Evolutionary conservation across 2,888 invertebrate genomes (phyloP).

Genomic region (Caenorhabditis sinica): DNA sequence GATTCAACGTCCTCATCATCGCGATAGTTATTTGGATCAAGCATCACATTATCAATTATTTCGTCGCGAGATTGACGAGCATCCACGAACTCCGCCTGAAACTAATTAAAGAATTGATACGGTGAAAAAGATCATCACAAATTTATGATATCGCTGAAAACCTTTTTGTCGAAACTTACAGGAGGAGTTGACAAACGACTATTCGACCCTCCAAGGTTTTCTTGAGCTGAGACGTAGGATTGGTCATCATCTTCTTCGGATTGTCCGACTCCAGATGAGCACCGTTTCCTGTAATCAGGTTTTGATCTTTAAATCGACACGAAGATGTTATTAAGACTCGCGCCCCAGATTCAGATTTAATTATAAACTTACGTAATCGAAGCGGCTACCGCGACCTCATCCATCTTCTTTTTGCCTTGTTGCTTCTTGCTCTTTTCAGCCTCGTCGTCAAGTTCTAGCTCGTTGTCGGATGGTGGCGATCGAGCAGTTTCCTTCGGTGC

Average conservation of each 20-base stretch:
- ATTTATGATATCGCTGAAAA: too few species aligned
- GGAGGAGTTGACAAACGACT: conserved; percentile 60
- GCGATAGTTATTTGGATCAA: conserved; percentile 68
- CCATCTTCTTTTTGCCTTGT: conserved; percentile 42
- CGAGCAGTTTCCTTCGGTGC: background rate
- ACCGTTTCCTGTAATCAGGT: conserved; percentile 49
- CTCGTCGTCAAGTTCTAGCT: conserved; percentile 2
- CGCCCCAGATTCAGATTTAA: background rate
- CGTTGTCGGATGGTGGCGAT: conserved; percentile 20
- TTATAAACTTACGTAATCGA: conserved; percentile 52
- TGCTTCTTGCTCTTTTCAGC: conserved; percentile 17
- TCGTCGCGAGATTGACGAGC: conserved; percentile 47
- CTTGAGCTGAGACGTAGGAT: conserved; percentile 70
- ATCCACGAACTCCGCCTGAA: conserved; percentile 58
- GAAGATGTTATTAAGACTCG: too few species aligned
- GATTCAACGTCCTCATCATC: conserved; percentile 58
- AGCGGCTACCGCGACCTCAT: conserved; percentile 49
- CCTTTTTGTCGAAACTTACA: conserved; percentile 32
- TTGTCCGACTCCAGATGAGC: conserved; percentile 52
- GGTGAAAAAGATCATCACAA: background rate
- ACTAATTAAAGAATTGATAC: background rate
- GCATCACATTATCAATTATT: conserved; percentile 50
- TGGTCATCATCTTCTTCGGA: conserved; percentile 65
- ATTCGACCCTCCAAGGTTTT: conserved; percentile 66
- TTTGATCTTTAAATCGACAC: background rate